phyloP scores from a whole-genome alignment of 2,113 vertebrate species.

The Chitala chitala region DNA sequence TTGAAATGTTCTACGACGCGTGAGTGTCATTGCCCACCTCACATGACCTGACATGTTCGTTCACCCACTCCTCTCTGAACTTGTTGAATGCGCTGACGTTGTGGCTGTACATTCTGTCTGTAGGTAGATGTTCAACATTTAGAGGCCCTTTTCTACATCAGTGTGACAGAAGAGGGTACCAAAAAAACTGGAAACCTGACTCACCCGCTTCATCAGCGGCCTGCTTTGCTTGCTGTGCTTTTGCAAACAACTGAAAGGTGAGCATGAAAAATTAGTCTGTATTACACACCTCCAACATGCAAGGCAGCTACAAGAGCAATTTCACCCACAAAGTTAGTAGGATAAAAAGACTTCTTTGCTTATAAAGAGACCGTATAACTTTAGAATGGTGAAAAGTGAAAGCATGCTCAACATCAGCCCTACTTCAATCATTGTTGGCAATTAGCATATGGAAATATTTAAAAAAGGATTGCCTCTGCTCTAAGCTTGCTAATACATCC shows the following conservation, averaged over 20 bases:
- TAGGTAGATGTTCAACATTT: neutral
- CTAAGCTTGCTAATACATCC: too few relatives aligned
- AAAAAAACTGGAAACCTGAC: conserved; percentile 7
- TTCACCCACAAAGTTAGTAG: too few relatives aligned
- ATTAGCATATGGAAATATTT: too few relatives aligned
- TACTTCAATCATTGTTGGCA: too few relatives aligned
- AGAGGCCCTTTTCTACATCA: neutral
- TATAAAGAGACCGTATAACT: too few relatives aligned
- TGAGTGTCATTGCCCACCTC: conserved; percentile 67
- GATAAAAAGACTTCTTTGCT: too few relatives aligned
- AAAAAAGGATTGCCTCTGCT: too few relatives aligned
- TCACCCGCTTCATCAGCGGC: conserved; percentile 84
- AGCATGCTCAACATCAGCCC: too few relatives aligned
- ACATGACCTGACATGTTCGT: conserved; percentile 75
- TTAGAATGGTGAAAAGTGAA: too few relatives aligned
- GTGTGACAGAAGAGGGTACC: neutral
- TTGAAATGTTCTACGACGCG: neutral
- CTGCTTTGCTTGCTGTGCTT: conserved; percentile 81
- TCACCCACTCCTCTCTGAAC: conserved; percentile 81
- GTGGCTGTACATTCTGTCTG: conserved; percentile 76
- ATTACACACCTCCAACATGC: neutral
- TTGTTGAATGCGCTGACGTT: conserved; percentile 65
- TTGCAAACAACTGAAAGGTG: conserved; percentile 71
- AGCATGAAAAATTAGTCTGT: neutral
- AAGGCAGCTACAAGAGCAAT: neutral